Percentiles rank a stretch among this genome's conserved stretches.
Evolutionary conservation across 2,888 invertebrate genomes (phyloP).

Genomic region (Pachymerium ferrugineum): DNA sequence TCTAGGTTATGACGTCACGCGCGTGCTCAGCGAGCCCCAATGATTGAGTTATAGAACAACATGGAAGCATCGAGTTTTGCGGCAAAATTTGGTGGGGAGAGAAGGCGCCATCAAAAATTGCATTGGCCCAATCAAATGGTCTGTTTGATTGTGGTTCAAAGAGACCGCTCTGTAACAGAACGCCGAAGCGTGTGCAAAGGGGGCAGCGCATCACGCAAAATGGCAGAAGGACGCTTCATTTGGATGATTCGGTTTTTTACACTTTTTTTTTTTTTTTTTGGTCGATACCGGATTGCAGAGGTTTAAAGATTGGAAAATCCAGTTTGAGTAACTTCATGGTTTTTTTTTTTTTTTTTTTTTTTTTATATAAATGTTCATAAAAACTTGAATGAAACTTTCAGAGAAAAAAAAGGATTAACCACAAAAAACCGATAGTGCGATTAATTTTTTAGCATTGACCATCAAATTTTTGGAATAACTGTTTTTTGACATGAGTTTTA

Average conservation of each 20-base stretch:
- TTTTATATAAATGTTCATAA: no score
- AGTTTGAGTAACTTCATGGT: no score
- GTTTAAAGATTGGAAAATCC: no score
- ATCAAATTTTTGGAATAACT: no score
- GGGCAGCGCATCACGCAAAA: neutral
- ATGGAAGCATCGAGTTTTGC: neutral
- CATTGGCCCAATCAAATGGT: neutral
- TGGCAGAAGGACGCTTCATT: neutral
- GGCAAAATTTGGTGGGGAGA: neutral
- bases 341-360: no score
- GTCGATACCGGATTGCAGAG: neutral
- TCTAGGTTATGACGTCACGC: neutral
- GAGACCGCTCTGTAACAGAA: neutral
- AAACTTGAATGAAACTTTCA: no score
- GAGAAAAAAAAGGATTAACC: no score
- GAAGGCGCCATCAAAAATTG: constrained; percentile 10
- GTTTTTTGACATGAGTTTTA: no score
- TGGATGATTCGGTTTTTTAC: neutral
- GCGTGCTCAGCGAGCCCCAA: neutral
- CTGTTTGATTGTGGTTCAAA: constrained; percentile 22
- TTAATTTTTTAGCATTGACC: no score
- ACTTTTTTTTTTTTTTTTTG: no score
- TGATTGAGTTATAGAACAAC: constrained; percentile 5
- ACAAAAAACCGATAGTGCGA: no score
- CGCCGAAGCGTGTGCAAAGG: neutral